A percentile compares a stretch with the other conserved stretches of the same genome.
phyloP scores from a whole-genome alignment of 2,113 vertebrate species.

The Prionailurus viverrinus region DNA sequence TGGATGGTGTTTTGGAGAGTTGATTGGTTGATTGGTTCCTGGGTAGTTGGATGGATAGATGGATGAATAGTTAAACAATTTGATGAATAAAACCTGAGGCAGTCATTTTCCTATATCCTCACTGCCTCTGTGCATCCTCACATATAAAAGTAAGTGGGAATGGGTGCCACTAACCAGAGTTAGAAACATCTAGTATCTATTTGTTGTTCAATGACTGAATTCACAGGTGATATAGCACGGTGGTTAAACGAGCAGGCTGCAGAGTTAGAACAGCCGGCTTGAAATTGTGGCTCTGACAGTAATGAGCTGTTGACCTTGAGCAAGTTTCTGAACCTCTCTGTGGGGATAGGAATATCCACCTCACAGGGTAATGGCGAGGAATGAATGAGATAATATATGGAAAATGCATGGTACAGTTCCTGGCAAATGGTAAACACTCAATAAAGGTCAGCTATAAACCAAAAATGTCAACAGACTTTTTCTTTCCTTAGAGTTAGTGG shows the following conservation, averaged over 20 bases:
- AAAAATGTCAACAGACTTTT: background rate
- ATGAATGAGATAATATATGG: background rate
- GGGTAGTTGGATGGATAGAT: background rate
- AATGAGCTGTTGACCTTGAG: background rate
- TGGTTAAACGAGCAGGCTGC: background rate
- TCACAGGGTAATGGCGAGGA: background rate
- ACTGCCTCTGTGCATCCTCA: background rate
- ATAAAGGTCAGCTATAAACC: background rate
- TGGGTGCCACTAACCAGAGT: background rate
- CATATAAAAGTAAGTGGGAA: background rate
- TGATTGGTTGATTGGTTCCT: background rate
- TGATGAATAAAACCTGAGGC: slow-evolving; percentile 17
- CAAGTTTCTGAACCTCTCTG: background rate
- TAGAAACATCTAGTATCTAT: background rate
- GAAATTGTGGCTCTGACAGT: background rate
- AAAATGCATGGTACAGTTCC: background rate
- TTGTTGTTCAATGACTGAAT: background rate
- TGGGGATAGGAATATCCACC: background rate
- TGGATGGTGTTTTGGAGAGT: background rate
- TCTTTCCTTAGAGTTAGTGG: background rate
- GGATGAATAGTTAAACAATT: background rate
- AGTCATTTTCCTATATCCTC: background rate
- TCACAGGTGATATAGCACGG: background rate
- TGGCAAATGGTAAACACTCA: background rate
- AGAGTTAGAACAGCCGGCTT: background rate